Conservation (phyloP, 2,113 vertebrate genomes). For the Indicator maculatus region DNA sequence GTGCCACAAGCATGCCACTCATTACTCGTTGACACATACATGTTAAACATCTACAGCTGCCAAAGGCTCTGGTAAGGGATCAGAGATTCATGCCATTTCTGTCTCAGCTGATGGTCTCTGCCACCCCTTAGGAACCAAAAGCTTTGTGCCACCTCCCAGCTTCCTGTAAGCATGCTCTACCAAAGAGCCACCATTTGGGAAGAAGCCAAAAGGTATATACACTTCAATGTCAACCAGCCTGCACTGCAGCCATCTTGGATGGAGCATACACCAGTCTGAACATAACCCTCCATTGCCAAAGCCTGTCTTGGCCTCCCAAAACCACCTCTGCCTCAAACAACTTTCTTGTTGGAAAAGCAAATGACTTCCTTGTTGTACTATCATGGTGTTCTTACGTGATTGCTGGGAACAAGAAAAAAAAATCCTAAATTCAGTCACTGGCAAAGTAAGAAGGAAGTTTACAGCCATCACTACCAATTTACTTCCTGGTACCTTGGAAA, state of each 20-base stretch:
- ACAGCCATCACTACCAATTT: background rate
- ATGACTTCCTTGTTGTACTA: background rate
- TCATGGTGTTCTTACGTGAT: background rate
- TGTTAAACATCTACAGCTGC: background rate
- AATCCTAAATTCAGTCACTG: background rate
- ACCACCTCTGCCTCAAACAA: background rate
- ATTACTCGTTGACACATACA: fast-evolving
- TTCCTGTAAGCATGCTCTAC: background rate
- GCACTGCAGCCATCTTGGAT: background rate
- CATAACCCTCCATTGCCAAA: background rate
- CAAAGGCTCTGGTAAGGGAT: background rate
- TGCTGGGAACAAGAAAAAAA: background rate
- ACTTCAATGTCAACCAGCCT: background rate
- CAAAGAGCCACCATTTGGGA: background rate
- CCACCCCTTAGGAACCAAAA: background rate
- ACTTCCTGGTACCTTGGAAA: background rate
- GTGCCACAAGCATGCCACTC: background rate
- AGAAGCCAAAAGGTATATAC: background rate
- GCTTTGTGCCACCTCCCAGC: background rate
- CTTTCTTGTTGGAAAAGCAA: background rate
- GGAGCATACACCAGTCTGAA: background rate
- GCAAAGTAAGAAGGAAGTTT: background rate
- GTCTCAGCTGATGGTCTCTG: background rate
- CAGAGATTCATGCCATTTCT: background rate
- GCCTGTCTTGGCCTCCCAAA: background rate